These are phyloP conservation scores for Nesometra sesokonis DNA, from an alignment of 35 echinoderm and acorn worm species.

Conservation along the genomic window DNA sequence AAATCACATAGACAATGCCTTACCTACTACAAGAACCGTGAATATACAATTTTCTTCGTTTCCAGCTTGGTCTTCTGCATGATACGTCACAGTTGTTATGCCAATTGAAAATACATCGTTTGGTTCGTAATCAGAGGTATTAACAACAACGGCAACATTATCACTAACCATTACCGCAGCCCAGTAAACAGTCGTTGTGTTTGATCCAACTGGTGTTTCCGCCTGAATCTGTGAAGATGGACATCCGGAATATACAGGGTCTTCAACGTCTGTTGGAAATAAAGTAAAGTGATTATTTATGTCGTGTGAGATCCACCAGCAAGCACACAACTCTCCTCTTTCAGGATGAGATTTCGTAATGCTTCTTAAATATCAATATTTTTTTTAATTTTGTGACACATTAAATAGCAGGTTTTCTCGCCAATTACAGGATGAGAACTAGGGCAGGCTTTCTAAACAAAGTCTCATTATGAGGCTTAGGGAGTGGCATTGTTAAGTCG, in stretches of 20 bases:
- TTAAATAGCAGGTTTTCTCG: too few species aligned
- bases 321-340: too few species aligned
- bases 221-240: slow-evolving; percentile 2
- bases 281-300: neutral
- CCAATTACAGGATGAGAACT: too few species aligned
- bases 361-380: too few species aligned
- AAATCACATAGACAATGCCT: neutral
- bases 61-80: slow-evolving; percentile 23
- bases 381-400: too few species aligned
- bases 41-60: slow-evolving; percentile 56
- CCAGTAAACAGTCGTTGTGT: slow-evolving; percentile 18
- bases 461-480: too few species aligned
- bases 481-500: too few species aligned
- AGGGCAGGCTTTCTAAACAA: too few species aligned
- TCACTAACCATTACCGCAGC: slow-evolving; percentile 17
- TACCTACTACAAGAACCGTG: slow-evolving; percentile 18
- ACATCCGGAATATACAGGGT: neutral
- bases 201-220: neutral
- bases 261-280: neutral
- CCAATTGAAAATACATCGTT: slow-evolving; percentile 22
- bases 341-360: too few species aligned
- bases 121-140: slow-evolving; percentile 13
- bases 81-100: slow-evolving; percentile 37
- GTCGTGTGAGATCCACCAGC: too few species aligned
- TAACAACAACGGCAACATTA: slow-evolving; percentile 21